Evolutionary conservation across 1,140 invertebrate species (phyloP).

Genomic region (Pectinophora gossypiella): DNA sequence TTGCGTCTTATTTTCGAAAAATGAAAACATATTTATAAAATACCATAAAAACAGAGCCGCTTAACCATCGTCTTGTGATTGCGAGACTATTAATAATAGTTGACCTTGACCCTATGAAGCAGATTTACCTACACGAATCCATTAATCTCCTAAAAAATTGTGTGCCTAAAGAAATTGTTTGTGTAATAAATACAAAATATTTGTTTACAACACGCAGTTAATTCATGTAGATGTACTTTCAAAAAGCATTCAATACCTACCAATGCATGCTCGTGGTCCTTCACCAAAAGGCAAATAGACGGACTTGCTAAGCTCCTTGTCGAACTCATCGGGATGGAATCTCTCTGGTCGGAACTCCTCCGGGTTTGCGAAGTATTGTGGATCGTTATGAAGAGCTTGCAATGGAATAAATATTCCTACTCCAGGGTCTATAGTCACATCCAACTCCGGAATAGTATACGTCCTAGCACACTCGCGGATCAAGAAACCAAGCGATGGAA

Average conservation of each 20-base stretch:
- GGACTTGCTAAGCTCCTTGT: slow-evolving; percentile 53
- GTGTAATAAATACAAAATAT: too few species aligned
- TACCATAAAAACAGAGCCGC: too few species aligned
- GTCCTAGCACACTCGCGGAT: slow-evolving; percentile 47
- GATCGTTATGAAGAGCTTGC: slow-evolving; percentile 75
- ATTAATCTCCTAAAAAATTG: too few species aligned
- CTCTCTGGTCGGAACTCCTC: slow-evolving; percentile 76
- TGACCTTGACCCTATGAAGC: too few species aligned
- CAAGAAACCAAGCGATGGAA: slow-evolving; percentile 59
- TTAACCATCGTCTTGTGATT: too few species aligned
- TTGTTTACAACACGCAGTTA: too few species aligned
- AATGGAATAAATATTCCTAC: slow-evolving; percentile 49
- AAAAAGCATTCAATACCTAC: slow-evolving; percentile 25
- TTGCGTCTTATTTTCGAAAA: too few species aligned
- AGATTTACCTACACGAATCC: too few species aligned
- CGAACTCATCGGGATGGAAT: slow-evolving; percentile 58
- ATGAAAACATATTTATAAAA: too few species aligned
- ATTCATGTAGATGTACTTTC: too few species aligned
- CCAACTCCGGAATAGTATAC: slow-evolving; percentile 60
- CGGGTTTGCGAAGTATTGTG: slow-evolving; percentile 73
- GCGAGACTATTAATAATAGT: too few species aligned
- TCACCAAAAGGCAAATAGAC: slow-evolving; percentile 46
- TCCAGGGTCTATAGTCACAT: slow-evolving; percentile 49
- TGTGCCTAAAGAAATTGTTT: too few species aligned
- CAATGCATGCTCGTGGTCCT: slow-evolving; percentile 45